Percentiles rank a stretch among this genome's conserved stretches.
phyloP scores from a whole-genome alignment of 2,797 vertebrate genomes.

The Uromys caudimaculatus region DNA sequence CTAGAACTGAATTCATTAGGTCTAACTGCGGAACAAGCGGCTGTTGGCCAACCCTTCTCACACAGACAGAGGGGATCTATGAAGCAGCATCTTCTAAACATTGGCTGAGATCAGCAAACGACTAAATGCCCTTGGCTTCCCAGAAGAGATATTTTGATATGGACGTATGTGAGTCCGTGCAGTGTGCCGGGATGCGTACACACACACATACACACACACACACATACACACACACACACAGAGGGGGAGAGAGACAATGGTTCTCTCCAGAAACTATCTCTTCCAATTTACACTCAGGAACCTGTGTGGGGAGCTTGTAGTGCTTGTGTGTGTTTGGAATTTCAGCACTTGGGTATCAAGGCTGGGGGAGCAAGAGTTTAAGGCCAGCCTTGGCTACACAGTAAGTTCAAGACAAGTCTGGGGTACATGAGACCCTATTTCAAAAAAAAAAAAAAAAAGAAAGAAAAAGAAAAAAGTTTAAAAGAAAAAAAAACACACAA shows the following conservation, averaged over 20 bases:
- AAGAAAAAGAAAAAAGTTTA: not conserved
- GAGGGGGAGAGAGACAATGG: too few species aligned
- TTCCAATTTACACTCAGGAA: not conserved
- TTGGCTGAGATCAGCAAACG: constrained; percentile 17
- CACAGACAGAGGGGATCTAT: not conserved
- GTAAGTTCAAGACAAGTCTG: not conserved
- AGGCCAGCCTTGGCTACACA: not conserved
- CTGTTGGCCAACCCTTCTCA: not conserved
- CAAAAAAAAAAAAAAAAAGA: not conserved
- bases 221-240: not conserved
- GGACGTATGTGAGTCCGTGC: not conserved
- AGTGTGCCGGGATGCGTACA: too few species aligned
- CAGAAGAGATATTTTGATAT: not conserved
- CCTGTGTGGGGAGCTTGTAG: too few species aligned
- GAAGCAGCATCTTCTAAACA: not conserved
- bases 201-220: not conserved
- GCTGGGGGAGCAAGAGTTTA: not conserved
- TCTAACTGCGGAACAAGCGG: constrained; percentile 18
- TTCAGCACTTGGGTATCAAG: not conserved
- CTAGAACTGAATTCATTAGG: not conserved
- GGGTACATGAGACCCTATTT: not conserved
- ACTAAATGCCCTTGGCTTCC: not conserved
- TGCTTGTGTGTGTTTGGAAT: not conserved
- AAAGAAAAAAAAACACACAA: not conserved
- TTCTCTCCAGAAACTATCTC: not conserved